Percentiles rank a stretch among this genome's conserved stretches.
Evolutionary conservation across 2,888 invertebrate genomes (phyloP).

Genomic region (Oscheius sp.): DNA sequence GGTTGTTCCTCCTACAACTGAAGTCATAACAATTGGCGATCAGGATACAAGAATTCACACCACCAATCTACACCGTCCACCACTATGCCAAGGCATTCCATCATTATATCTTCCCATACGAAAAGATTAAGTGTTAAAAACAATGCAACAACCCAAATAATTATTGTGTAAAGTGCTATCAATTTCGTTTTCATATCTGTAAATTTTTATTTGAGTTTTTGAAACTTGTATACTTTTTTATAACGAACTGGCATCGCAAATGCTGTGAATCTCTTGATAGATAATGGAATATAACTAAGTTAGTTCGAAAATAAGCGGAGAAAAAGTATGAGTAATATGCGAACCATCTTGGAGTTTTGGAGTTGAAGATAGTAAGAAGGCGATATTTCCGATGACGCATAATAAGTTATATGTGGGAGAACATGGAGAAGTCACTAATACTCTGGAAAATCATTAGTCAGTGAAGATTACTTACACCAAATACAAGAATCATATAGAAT

Average conservation of each 20-base stretch:
- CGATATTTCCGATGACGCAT: conserved; percentile 13
- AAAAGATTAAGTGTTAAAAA: conserved; percentile 1
- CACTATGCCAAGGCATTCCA: no score
- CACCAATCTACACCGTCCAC: no score
- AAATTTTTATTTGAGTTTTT: not conserved
- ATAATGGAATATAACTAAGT: conserved; percentile 13
- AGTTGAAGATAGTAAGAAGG: conserved; percentile 8
- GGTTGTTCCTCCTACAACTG: no score
- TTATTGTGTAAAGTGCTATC: not conserved
- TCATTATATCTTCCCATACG: not conserved
- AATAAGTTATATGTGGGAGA: conserved; percentile 13
- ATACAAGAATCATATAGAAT: conserved; percentile 8
- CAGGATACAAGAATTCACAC: no score
- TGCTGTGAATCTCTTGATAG: conserved; percentile 10
- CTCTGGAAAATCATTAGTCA: not conserved
- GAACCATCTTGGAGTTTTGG: conserved; percentile 1
- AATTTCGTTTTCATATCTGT: conserved; percentile 7
- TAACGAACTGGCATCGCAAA: not conserved
- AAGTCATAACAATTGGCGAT: no score
- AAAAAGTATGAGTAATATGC: conserved; percentile 19
- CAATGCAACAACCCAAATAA: conserved; percentile 4
- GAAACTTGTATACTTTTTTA: not conserved
- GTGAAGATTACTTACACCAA: not conserved
- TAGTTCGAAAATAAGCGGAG: not conserved
- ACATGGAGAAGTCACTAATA: conserved; percentile 13